Evolutionary conservation across 2,888 invertebrate species (phyloP).

Genomic region (Lepidochrysops patricia): DNA sequence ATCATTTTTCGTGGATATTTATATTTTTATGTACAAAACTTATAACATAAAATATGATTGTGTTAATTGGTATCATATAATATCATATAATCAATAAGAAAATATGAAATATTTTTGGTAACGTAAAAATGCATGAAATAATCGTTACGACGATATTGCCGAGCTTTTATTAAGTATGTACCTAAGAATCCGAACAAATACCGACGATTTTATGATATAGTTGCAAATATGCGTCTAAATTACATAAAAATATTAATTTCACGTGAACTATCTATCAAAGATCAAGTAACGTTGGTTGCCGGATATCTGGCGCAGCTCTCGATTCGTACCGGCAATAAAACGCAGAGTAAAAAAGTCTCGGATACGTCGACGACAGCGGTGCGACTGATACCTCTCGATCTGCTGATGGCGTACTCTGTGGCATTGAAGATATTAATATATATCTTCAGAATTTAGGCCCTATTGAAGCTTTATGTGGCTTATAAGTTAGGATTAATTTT

Average conservation of each 20-base stretch:
- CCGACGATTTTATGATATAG: no score
- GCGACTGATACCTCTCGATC: constrained; percentile 19
- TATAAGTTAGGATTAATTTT: neutral
- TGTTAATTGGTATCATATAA: no score
- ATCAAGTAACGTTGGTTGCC: neutral
- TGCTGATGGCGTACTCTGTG: constrained; percentile 17
- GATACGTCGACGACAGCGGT: constrained; percentile 23
- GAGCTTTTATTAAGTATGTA: no score
- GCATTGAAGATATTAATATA: neutral
- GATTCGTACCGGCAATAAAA: constrained; percentile 30
- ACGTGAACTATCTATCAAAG: neutral
- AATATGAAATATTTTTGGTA: no score
- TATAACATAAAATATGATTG: no score
- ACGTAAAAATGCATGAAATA: no score
- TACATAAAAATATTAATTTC: neutral
- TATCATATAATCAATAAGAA: no score
- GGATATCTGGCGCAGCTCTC: constrained; percentile 10
- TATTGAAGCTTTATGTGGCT: neutral
- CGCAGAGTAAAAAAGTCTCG: constrained; percentile 38
- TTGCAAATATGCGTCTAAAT: no score
- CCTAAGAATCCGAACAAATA: no score
- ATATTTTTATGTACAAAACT: no score
- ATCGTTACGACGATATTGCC: no score
- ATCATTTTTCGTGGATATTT: no score
- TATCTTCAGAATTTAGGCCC: neutral